phyloP scores from a whole-genome alignment of 2,888 invertebrate genomes.

The Ophion slaviceki region DNA sequence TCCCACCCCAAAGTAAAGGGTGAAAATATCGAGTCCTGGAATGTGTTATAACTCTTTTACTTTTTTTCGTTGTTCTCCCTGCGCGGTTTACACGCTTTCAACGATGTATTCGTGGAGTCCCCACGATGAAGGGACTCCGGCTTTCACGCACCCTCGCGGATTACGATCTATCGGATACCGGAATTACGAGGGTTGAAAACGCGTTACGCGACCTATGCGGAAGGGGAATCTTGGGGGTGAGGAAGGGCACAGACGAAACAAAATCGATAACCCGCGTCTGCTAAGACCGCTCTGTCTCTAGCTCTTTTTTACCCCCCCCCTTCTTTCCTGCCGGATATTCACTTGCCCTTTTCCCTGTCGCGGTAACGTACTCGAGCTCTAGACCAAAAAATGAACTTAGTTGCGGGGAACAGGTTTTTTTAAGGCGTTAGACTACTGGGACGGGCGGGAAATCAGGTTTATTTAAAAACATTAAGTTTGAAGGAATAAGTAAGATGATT shows the following conservation, averaged over 20 bases:
- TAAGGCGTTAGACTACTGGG: not conserved
- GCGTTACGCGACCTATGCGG: conserved; percentile 40
- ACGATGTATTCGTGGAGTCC: conserved; percentile 20
- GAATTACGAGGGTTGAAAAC: conserved; percentile 59
- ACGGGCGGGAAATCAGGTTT: no score
- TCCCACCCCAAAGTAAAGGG: not conserved
- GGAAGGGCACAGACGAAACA: conserved; percentile 60
- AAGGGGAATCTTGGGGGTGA: not conserved
- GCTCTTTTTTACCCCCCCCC: not conserved
- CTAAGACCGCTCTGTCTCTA: not conserved
- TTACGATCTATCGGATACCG: conserved; percentile 62
- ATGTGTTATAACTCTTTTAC: conserved; percentile 37
- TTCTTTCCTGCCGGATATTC: not conserved
- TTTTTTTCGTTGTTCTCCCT: not conserved
- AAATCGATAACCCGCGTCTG: conserved; percentile 69
- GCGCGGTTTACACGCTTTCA: conserved; percentile 14
- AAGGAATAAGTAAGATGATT: no score
- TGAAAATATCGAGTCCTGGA: conserved; percentile 42
- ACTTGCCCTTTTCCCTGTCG: conserved; percentile 48
- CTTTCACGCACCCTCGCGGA: conserved; percentile 29
- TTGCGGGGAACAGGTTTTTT: not conserved
- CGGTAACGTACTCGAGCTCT: not conserved
- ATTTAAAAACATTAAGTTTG: no score
- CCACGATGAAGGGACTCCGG: not conserved
- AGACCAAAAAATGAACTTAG: not conserved